A percentile compares a stretch with the other conserved stretches of the same genome.
These are phyloP conservation scores for Ceramica pisi DNA, from an alignment of 2,888 invertebrate species.

Conservation along the genomic window DNA sequence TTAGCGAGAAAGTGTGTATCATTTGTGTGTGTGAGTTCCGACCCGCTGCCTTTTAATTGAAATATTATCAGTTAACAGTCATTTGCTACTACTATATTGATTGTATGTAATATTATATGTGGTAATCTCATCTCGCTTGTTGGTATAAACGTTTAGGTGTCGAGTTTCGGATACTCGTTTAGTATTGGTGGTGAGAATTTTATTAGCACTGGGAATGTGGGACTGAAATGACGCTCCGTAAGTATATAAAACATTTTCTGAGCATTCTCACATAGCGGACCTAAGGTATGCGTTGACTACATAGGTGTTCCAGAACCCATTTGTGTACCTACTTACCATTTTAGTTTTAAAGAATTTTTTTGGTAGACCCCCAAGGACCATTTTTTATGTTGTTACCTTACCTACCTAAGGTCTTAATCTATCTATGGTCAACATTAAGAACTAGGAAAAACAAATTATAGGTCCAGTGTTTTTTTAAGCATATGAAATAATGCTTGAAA, in stretches of 20 bases:
- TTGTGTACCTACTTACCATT: not conserved
- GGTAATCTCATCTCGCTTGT: slow-evolving; percentile 42
- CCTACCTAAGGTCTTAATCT: no score
- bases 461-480: no score
- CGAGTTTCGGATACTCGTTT: not conserved
- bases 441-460: no score
- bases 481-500: no score
- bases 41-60: slow-evolving; percentile 65
- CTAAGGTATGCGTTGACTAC: not conserved
- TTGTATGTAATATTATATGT: slow-evolving; percentile 46
- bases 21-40: slow-evolving; percentile 12
- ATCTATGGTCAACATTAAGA: no score
- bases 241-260: not conserved
- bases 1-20: slow-evolving; percentile 16
- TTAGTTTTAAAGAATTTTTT: not conserved
- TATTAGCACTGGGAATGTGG: not conserved
- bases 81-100: slow-evolving; percentile 58
- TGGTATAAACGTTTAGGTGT: slow-evolving; percentile 5
- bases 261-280: not conserved
- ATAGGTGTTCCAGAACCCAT: not conserved
- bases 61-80: slow-evolving; percentile 65
- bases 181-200: not conserved
- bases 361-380: not conserved
- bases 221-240: not conserved
- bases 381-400: not conserved